phyloP scores from a whole-genome alignment of 2,113 vertebrate genomes.

The Archilochus colubris region DNA sequence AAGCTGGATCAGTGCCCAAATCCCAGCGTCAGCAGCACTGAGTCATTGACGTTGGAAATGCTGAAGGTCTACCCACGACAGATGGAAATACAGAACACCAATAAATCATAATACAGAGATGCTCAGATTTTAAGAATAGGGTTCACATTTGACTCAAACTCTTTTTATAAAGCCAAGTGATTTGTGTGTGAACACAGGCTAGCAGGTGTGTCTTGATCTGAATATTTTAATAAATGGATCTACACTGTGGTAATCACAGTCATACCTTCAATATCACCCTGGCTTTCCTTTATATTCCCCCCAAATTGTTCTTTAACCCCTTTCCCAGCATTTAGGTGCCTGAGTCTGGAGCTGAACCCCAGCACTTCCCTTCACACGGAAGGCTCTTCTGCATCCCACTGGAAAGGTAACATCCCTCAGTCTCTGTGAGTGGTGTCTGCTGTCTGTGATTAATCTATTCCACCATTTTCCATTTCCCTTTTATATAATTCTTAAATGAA shows the following conservation, averaged over 20 bases:
- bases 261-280: not conserved
- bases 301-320: not conserved
- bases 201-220: not conserved
- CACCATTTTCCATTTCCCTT: not conserved
- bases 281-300: not conserved
- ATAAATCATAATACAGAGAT: conserved; percentile 9
- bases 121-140: not conserved
- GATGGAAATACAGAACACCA: conserved; percentile 4
- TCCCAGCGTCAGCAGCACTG: not conserved
- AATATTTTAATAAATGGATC: not conserved
- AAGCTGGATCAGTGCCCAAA: not conserved
- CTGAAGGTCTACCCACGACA: not conserved
- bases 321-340: not conserved
- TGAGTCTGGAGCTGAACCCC: not conserved
- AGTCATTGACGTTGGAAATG: not conserved
- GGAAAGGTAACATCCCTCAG: not conserved
- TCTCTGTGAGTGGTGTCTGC: not conserved
- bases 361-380: not conserved
- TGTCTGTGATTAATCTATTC: not conserved
- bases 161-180: not conserved
- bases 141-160: not conserved
- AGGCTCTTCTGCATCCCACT: not conserved
- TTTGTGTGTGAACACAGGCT: not conserved
- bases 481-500: not conserved
- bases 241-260: not conserved